Base-by-base conservation (phyloP, 2,797 vertebrate species). In the Molothrus ater region DNA sequence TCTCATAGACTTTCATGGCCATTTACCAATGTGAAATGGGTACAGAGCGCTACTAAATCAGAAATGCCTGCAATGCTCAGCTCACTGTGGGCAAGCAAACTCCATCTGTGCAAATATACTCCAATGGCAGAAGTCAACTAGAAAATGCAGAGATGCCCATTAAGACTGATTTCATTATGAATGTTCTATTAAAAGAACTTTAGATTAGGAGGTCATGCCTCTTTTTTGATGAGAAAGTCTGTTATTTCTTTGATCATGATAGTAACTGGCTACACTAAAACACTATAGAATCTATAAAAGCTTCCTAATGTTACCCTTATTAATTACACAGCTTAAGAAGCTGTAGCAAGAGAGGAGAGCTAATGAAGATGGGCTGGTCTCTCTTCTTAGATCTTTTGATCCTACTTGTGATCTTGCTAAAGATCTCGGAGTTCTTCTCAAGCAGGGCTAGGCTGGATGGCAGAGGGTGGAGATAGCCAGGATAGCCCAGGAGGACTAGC, bases 131-230 rank as follows among this genome's bases (percentile, higher is more conserved):
- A 80, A 93, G 86, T 93, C 73, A 93, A 42, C 60, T 73, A 76
- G 86, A 90, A 97, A 95, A 96, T 31, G 80, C 59, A 90, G 76
- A 68, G 25, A 90, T 82, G 53, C 50, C 83, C 80, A 74, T 87
- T 95, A 96, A 94, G 90, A 71, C 64, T 82, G 88, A 86, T 81
- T 97, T 91, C 34, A 86, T 80, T 94, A 86, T 3, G 11, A 86
- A 84, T 54, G 64, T 66, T 64, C 66, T 81, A 71, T 94, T 93
- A 93, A 92, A 88, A 91, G 73, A 71, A 86, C 38, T 47, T 56
- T 61, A 92, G 86, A 95, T 94, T 96, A 93, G 86, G 64, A 90
- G 76, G 80, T 86, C 89, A 73, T 63, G 64, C 36, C 89, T 82
- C 54, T 59, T 26, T 87, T 85, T 81, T 94, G 76, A 93, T 84